Evolutionary conservation across 2,797 vertebrate species (phyloP).

Genomic region (Arctocebus calabarensis): DNA sequence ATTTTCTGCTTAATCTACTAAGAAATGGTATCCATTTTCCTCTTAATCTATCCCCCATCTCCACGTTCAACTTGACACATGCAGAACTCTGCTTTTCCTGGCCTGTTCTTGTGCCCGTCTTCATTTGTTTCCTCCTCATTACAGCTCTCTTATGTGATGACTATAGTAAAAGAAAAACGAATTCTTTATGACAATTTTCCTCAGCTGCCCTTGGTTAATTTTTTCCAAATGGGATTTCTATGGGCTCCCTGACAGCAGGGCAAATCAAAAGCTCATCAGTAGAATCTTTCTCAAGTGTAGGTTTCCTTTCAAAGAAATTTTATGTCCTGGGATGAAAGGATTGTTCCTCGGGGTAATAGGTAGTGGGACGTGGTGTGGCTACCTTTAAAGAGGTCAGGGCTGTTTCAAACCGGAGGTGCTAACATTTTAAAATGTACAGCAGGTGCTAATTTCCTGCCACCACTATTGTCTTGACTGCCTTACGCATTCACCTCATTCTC

Average conservation of each 20-base stretch:
- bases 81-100: neutral
- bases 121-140: slow-evolving; percentile 76
- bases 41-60: slow-evolving; percentile 63
- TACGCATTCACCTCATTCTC: neutral
- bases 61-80: neutral
- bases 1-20: slow-evolving; percentile 65
- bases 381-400: slow-evolving; percentile 36
- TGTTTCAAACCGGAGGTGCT: slow-evolving; percentile 56
- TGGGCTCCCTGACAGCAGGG: slow-evolving; percentile 42
- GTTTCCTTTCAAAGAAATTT: slow-evolving; percentile 65
- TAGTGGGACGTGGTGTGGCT: neutral
- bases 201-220: slow-evolving; percentile 67
- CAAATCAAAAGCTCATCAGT: slow-evolving; percentile 66
- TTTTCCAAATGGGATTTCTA: slow-evolving; percentile 72
- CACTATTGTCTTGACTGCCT: slow-evolving; percentile 2
- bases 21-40: slow-evolving; percentile 36
- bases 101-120: slow-evolving; percentile 39
- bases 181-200: slow-evolving; percentile 66
- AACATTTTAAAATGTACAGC: slow-evolving; percentile 51
- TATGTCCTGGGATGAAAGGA: neutral
- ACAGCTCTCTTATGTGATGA: slow-evolving; percentile 57
- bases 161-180: slow-evolving; percentile 69
- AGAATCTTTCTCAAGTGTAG: slow-evolving; percentile 42
- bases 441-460: neutral
- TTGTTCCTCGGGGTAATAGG: slow-evolving; percentile 1